A percentile compares a stretch with the other conserved stretches of the same genome.
phyloP scores from a whole-genome alignment of 2,113 vertebrate genomes.

The Onychorhynchus coronatus region DNA sequence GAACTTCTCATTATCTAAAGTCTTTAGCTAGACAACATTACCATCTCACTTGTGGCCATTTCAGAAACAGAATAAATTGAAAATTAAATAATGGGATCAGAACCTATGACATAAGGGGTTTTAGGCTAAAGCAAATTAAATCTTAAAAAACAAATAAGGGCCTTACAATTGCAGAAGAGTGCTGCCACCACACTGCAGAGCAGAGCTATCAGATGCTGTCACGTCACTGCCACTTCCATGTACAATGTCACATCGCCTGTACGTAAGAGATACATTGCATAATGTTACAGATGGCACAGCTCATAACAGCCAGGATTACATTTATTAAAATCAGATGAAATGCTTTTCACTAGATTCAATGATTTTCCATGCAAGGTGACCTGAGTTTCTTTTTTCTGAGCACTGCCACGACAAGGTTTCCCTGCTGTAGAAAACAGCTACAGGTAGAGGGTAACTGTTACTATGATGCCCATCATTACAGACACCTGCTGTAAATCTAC shows the following conservation, averaged over 20 bases:
- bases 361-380: slow-evolving; percentile 47
- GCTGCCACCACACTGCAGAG: background rate
- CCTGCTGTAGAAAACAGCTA: background rate
- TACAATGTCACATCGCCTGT: background rate
- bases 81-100: background rate
- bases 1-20: background rate
- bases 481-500: background rate
- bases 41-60: background rate
- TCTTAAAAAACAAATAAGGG: background rate
- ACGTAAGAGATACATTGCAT: slow-evolving; percentile 8
- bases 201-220: background rate
- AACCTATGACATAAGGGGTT: background rate
- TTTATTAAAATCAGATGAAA: slow-evolving; percentile 43
- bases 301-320: slow-evolving; percentile 37
- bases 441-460: background rate
- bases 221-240: background rate
- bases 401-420: background rate
- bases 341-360: background rate
- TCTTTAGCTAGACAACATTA: background rate
- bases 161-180: background rate
- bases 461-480: background rate
- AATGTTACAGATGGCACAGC: slow-evolving; percentile 59
- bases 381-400: background rate
- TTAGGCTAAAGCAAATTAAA: background rate
- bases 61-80: background rate